Evolutionary conservation across 1,140 invertebrate species (phyloP).

Genomic region (Homarus americanus): DNA sequence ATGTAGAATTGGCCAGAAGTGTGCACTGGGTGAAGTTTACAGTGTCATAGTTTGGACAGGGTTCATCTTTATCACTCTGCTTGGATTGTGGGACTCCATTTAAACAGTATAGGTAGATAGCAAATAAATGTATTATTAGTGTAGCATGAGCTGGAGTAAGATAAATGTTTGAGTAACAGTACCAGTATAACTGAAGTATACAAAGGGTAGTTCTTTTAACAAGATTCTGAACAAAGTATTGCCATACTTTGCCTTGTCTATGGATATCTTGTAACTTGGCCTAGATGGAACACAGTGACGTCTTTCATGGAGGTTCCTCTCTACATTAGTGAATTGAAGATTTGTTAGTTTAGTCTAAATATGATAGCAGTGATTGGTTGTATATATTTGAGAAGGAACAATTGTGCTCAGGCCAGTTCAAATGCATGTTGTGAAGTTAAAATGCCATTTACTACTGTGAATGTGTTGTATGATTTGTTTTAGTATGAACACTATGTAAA

Average conservation of each 20-base stretch:
- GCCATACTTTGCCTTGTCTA: not conserved
- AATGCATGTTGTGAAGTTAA: not conserved
- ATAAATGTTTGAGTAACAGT: not conserved
- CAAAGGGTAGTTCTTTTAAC: not conserved
- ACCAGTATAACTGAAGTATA: not conserved
- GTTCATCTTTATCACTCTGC: not conserved
- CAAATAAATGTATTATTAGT: not conserved
- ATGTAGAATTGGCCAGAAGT: not conserved
- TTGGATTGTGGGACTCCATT: not conserved
- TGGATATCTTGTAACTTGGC: not conserved
- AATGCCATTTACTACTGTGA: not conserved
- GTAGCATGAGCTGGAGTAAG: not conserved
- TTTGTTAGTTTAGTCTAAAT: not conserved
- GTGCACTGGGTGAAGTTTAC: not conserved
- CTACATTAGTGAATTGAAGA: not conserved
- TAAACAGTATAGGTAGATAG: not conserved
- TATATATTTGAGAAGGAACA: not conserved
- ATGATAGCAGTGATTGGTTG: not conserved
- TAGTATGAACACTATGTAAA: not conserved
- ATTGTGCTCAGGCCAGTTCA: not conserved
- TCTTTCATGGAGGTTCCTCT: constrained; percentile 9
- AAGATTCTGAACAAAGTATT: not conserved
- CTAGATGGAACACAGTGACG: not conserved
- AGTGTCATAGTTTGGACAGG: not conserved
- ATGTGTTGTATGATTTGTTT: not conserved